Base-by-base conservation (phyloP, 2,113 vertebrate genomes). In the Dasyornis broadbenti region DNA sequence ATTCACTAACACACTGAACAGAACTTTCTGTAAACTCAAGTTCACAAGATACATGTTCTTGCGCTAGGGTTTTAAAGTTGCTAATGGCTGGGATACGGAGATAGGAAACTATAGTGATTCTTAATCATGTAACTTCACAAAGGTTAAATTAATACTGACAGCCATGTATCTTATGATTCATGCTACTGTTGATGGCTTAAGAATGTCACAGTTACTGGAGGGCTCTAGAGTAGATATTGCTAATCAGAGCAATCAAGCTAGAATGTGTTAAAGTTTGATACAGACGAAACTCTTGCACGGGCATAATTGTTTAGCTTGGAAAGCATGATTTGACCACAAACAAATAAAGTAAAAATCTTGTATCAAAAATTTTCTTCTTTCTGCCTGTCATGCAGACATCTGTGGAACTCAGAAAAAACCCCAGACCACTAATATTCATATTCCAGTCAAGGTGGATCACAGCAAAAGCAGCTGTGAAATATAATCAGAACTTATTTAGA, bases 321-420 rank as follows among this genome's bases (percentile, higher is more conserved):
- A 91, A 83, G 8, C 13, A 37, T 47, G 21, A 50, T 50, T 35
- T 73, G 21, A 60, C n/a, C 6, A 2, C 26, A 44, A 57, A 64
- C 31, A 30, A 81, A 63, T 11, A 50, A 69, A 72, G 6, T 0
- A 61, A 87, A 89, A 83, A 64, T 37, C 31, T 52, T 44, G 6
- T 37, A 50, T 37, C 6, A 50, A 37, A 50, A 40, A 7, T 8
- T n/a, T 28, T 56, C 10, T 5, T 37, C 31, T 80, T 13, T 11
- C 26, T 18, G 15, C 54, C 31, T 53, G 6, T 8, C 13, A 26
- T 33, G 5, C 10, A 76, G 4, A 42, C 0, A 1, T 54, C 11
- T 68, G 9, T 59, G 24, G 5, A 76, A 65, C 30, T 64, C 39
- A 60, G 19, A 66, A 47, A 54, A 86, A 40, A 27, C 2, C 6